phyloP scores from a whole-genome alignment of 2,113 vertebrate genomes.

The Isichthys henryi region DNA sequence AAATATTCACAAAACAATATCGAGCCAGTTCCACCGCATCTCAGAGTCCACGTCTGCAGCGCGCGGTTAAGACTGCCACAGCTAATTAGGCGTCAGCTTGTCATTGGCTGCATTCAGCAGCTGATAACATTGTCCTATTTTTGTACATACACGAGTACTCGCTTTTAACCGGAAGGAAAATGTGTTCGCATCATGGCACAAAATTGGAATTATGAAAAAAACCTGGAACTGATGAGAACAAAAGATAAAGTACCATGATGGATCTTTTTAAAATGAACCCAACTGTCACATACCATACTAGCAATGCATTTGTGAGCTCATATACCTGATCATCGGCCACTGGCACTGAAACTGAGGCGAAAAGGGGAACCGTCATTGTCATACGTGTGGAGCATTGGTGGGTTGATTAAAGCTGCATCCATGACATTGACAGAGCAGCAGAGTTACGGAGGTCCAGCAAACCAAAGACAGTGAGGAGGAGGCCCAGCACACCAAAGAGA shows the following conservation, averaged over 20 bases:
- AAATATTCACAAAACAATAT: conserved; percentile 57
- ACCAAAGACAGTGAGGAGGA: not conserved
- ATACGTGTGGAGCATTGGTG: not conserved
- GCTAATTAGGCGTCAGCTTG: conserved; percentile 61
- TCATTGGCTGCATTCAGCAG: conserved; percentile 49
- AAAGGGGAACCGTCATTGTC: not conserved
- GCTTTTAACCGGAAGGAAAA: conserved; percentile 49
- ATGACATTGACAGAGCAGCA: not conserved
- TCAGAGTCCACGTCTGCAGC: conserved; percentile 51
- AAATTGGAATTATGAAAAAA: conserved; percentile 2
- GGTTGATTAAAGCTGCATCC: not conserved
- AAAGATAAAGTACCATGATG: not conserved
- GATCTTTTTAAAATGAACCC: not conserved
- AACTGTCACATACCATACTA: not conserved
- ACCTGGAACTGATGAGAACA: not conserved
- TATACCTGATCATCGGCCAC: not conserved
- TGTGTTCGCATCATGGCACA: conserved; percentile 48
- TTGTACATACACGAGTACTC: conserved; percentile 30
- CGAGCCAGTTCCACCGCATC: conserved; percentile 53
- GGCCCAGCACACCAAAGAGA: not conserved
- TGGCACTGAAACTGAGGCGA: not conserved
- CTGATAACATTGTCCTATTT: conserved; percentile 33
- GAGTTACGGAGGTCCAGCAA: not conserved
- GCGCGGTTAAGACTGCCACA: conserved; percentile 63
- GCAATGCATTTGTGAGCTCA: not conserved